Conservation (phyloP, 2,797 vertebrate genomes). For the Macropus fuliginosus region DNA sequence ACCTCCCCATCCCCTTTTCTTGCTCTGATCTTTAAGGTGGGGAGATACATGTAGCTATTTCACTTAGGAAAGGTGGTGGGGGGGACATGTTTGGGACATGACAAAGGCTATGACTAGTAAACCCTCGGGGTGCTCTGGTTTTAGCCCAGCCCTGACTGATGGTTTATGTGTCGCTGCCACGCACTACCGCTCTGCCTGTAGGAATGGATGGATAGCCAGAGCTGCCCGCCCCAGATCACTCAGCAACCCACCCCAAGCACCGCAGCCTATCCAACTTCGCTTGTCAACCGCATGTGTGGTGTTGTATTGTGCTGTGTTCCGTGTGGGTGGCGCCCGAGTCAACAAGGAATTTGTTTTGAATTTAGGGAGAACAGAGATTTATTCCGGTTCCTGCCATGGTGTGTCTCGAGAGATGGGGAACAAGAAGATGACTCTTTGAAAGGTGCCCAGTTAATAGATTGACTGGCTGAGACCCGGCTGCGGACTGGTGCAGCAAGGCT, state of each 20-base stretch:
- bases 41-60: not conserved
- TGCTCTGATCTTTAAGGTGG: not conserved
- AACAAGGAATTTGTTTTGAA: not conserved
- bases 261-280: constrained; percentile 55
- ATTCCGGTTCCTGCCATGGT: constrained; percentile 14
- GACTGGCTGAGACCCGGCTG: not conserved
- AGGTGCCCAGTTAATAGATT: constrained; percentile 22
- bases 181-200: constrained; percentile 54
- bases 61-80: not conserved
- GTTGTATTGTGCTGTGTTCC: constrained; percentile 63
- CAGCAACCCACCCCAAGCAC: constrained; percentile 46
- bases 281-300: constrained; percentile 63
- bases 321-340: constrained; percentile 60
- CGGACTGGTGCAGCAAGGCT: not conserved
- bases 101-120: constrained; percentile 64
- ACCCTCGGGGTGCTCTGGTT: constrained; percentile 27
- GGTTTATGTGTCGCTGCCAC: constrained; percentile 60
- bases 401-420: not conserved
- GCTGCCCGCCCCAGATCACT: constrained; percentile 8
- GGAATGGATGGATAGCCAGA: constrained; percentile 52
- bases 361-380: constrained; percentile 11
- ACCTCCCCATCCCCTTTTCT: not conserved
- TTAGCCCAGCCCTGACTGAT: constrained; percentile 32
- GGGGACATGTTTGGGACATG: constrained; percentile 47
- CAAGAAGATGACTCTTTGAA: constrained; percentile 48